Percentiles rank a stretch among this genome's conserved stretches.
phyloP scores from a whole-genome alignment of 1,140 invertebrate genomes.

The Agraylea sexmaculata region DNA sequence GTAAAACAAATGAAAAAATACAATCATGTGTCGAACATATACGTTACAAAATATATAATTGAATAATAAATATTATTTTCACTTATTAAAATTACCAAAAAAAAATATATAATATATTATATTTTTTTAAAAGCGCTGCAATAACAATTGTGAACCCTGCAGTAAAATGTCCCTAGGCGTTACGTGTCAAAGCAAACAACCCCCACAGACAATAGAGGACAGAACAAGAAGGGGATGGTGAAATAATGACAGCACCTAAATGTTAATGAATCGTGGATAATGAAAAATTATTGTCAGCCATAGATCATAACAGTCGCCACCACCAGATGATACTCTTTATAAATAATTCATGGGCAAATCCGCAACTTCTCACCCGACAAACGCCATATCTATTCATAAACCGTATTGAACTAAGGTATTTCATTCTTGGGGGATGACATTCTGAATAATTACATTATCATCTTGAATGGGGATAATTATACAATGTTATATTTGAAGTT shows the following conservation, averaged over 20 bases:
- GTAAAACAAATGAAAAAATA: slow-evolving; percentile 4
- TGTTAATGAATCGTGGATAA: slow-evolving; percentile 24
- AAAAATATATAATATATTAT: background rate
- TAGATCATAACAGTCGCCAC: slow-evolving; percentile 19
- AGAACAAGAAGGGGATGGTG: slow-evolving; percentile 20
- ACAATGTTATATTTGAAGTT: no score
- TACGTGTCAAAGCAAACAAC: slow-evolving; percentile 21
- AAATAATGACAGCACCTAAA: slow-evolving; percentile 22
- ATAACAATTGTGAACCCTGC: no score
- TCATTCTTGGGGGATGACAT: no score
- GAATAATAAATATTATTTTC: background rate
- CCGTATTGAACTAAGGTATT: no score
- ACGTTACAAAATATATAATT: background rate
- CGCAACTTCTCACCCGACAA: no score
- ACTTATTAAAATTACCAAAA: background rate
- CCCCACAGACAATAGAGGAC: slow-evolving; percentile 18
- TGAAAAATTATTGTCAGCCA: slow-evolving; percentile 22
- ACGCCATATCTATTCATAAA: no score
- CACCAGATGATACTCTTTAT: no score
- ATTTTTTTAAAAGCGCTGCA: no score
- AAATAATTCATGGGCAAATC: no score
- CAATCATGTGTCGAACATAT: slow-evolving; percentile 5
- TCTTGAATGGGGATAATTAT: no score
- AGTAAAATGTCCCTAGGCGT: slow-evolving; percentile 3
- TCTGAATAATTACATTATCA: no score